Evolutionary conservation across 2,888 invertebrate genomes (phyloP), one percentile per base, ranked within the genome.

Genomic region (Crematogaster levior): DNA sequence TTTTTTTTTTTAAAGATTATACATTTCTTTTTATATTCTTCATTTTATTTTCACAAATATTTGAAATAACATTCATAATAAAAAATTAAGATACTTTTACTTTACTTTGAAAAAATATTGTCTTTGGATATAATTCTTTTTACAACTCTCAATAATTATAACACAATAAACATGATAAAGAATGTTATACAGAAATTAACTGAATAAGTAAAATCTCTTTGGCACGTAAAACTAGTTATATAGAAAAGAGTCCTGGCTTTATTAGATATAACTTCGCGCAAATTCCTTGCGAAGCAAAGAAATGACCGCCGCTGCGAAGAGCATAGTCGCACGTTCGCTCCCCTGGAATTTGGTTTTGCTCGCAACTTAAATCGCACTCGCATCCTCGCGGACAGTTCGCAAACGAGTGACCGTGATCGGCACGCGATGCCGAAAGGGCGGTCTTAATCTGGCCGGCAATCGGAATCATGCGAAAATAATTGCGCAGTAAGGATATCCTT

Each of bases 401-500:
- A 70, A 70, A 70, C 68, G 30, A 40, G 66, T 30, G 40, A 37
- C 46, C 24, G 83, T 34, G 82, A 82, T 80, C 68, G 51, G 70
- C 68, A 75, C 66, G 66, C 51, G 51, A 3, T 77, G 65, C 30
- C 81, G 79, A 84, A 84, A 83, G 79, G 79, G 80, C 74, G 70
- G 86, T 89, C 89, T 91, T 90, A 91, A 91, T 91, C 91, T 91
- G 80, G 60, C 53, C 75, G 48, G 51, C 84, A 91, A 91, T 91
- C 91, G 86, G 87, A 89, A 91, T 90, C 88, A 89, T 88, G 88
- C 84, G 89, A 91, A 90, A 91, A 92, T 92, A 91, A 91, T 91
- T 91, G 91, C 89, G 85, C 82, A 24, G 83, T 85, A 82, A 63
- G 68, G 80, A 83, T 73, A 72, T 86, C 79, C 90, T 89, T 90